Percentiles rank a stretch among this genome's conserved stretches.
phyloP scores from a whole-genome alignment of 2,888 invertebrate species.

The Trilocha varians region DNA sequence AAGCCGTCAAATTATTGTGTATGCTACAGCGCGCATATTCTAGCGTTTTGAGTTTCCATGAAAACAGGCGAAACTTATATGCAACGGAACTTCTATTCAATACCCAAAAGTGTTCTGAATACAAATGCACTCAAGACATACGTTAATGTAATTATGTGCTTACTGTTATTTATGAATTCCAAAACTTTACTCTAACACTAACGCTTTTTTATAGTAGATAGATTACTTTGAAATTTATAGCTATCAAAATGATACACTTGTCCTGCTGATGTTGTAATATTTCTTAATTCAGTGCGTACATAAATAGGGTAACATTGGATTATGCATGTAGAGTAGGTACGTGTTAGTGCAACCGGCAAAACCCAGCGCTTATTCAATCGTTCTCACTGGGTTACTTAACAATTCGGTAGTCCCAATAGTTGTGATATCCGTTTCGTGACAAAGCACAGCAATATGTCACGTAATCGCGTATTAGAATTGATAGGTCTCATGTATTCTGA shows the following conservation, averaged over 20 bases:
- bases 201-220: too few species aligned
- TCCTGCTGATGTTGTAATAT: too few species aligned
- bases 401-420: conserved; percentile 2
- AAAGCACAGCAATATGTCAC: conserved; percentile 15
- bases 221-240: too few species aligned
- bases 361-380: conserved; percentile 3
- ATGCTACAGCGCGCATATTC: background rate
- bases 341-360: background rate
- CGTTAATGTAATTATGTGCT: too few species aligned
- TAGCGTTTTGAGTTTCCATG: background rate
- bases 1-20: background rate
- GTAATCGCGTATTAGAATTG: conserved; percentile 24
- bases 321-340: too few species aligned
- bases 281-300: too few species aligned
- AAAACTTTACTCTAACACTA: too few species aligned
- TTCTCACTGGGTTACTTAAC: background rate
- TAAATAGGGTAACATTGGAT: too few species aligned
- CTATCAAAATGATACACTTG: too few species aligned
- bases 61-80: background rate
- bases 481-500: conserved; percentile 26
- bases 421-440: conserved; percentile 34
- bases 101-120: background rate
- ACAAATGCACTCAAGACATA: background rate
- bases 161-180: too few species aligned
- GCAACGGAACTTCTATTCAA: background rate